A percentile compares a stretch with the other conserved stretches of the same genome.
Conservation (phyloP, 2,888 invertebrate species). For the Xanthorhoe designata region DNA sequence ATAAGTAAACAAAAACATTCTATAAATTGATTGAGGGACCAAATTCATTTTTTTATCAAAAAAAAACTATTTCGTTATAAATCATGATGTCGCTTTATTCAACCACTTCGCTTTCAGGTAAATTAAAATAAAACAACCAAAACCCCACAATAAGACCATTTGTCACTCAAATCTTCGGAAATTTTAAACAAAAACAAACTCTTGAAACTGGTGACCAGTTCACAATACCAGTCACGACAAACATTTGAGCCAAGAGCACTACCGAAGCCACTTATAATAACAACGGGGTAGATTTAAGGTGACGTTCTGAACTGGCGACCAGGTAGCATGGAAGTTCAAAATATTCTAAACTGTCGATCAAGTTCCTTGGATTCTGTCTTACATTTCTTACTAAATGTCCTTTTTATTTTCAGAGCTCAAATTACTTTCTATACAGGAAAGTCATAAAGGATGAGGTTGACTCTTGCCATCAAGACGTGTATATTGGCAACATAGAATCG, state of each 20-base stretch:
- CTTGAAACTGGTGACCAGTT: conserved; percentile 38
- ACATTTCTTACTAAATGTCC: not conserved
- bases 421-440: no score
- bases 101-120: not conserved
- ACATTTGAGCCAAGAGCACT: conserved; percentile 44
- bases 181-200: conserved; percentile 38
- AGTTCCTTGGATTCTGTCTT: not conserved
- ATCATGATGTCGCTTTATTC: conserved; percentile 13
- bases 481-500: no score
- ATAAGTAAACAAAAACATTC: not conserved
- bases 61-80: conserved; percentile 12
- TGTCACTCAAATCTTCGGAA: conserved; percentile 34
- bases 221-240: conserved; percentile 46
- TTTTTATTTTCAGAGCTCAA: no score
- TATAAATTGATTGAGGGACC: no score
- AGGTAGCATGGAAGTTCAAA: not conserved
- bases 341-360: not conserved
- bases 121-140: conserved; percentile 19
- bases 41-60: not conserved
- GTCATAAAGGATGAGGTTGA: no score
- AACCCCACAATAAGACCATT: conserved; percentile 21
- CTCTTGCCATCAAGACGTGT: no score
- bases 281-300: conserved; percentile 35
- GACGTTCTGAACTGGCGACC: conserved; percentile 17
- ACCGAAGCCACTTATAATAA: conserved; percentile 45